A percentile compares a stretch with the other conserved stretches of the same genome.
phyloP scores from a whole-genome alignment of 2,797 vertebrate genomes.

The Poeciliopsis gracilis region DNA sequence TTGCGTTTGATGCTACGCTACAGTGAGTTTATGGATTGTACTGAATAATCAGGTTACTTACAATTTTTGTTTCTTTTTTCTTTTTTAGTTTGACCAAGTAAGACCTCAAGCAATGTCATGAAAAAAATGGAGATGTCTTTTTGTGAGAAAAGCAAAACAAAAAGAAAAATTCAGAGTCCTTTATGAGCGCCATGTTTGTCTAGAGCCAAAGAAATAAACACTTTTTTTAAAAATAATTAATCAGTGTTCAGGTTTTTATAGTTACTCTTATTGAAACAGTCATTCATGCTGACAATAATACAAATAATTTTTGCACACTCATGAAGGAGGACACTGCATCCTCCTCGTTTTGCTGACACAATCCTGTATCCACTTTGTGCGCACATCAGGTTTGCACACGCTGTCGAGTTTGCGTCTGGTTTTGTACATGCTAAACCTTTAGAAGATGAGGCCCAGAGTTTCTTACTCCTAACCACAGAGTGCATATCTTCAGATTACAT shows the following conservation, averaged over 20 bases:
- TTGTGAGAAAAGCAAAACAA: background rate
- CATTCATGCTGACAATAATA: background rate
- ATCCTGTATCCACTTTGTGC: no score
- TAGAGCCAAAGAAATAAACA: background rate
- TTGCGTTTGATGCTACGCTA: background rate
- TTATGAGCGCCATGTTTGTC: background rate
- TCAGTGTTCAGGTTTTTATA: background rate
- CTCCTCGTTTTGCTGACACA: no score
- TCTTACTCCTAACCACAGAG: conserved; percentile 5
- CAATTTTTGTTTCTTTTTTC: background rate
- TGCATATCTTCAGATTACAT: conserved; percentile 9
- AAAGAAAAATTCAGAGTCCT: background rate
- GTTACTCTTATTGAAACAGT: background rate
- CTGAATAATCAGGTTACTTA: background rate
- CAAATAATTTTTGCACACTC: no score
- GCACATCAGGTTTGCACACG: no score
- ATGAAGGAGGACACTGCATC: no score
- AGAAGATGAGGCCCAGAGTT: background rate
- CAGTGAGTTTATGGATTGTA: background rate
- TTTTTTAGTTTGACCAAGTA: background rate
- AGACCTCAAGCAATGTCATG: background rate
- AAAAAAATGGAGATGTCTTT: background rate
- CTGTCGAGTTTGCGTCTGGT: background rate
- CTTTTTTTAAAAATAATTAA: background rate
- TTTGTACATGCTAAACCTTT: no score